A percentile compares a stretch with the other conserved stretches of the same genome.
phyloP scores from a whole-genome alignment of 2,797 vertebrate species.

The Periophthalmus magnuspinnatus region DNA sequence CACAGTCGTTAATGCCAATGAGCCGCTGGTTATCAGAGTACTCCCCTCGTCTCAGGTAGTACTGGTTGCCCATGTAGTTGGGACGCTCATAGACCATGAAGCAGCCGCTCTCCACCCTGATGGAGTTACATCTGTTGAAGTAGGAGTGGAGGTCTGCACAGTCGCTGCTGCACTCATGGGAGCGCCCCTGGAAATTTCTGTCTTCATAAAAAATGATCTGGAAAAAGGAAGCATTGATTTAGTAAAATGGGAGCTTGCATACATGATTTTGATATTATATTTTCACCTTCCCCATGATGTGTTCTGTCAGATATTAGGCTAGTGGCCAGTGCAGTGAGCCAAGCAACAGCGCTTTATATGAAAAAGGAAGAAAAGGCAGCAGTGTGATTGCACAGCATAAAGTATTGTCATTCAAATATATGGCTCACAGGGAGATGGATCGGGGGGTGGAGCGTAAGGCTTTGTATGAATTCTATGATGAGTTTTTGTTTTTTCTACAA shows the following conservation, averaged over 20 bases:
- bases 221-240: not conserved
- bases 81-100: slow-evolving; percentile 78
- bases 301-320: slow-evolving; percentile 44
- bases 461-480: slow-evolving; percentile 52
- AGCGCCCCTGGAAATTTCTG: slow-evolving; percentile 76
- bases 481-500: slow-evolving; percentile 57
- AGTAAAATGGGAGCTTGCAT: not conserved
- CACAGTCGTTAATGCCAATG: slow-evolving; percentile 73
- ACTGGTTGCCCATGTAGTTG: slow-evolving; percentile 78
- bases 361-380: slow-evolving; percentile 59
- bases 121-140: slow-evolving; percentile 79
- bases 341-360: slow-evolving; percentile 64
- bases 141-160: slow-evolving; percentile 75
- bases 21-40: slow-evolving; percentile 75
- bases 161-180: slow-evolving; percentile 76
- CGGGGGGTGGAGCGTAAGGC: slow-evolving; percentile 22
- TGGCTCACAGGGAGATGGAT: slow-evolving; percentile 59
- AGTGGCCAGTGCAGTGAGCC: slow-evolving; percentile 49
- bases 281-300: slow-evolving; percentile 75
- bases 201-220: slow-evolving; percentile 80
- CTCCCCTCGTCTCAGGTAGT: slow-evolving; percentile 74
- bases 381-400: slow-evolving; percentile 74
- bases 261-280: slow-evolving; percentile 14
- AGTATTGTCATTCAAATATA: slow-evolving; percentile 81
- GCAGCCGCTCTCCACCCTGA: slow-evolving; percentile 76